phyloP scores from a whole-genome alignment of 2,888 invertebrate genomes.

The Amiota communis region DNA sequence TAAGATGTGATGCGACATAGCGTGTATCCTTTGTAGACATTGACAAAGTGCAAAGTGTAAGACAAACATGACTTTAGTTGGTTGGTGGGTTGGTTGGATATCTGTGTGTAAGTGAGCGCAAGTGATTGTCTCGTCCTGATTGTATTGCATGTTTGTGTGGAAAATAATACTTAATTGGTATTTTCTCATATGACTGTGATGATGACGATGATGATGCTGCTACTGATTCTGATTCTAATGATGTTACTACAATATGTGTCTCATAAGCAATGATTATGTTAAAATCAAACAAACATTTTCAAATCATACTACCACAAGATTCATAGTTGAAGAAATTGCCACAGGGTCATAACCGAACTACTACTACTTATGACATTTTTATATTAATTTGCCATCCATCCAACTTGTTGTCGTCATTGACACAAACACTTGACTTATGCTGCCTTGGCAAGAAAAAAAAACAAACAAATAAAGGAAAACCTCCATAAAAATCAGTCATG shows the following conservation, averaged over 20 bases:
- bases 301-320: too few relatives aligned
- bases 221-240: too few relatives aligned
- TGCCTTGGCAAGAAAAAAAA: not conserved
- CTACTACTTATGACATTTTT: not conserved
- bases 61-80: not conserved
- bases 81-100: not conserved
- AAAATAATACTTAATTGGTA: conserved; percentile 52
- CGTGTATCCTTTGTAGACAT: not conserved
- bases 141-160: conserved; percentile 28
- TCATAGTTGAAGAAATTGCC: not conserved
- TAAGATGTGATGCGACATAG: not conserved
- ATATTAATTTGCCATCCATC: not conserved
- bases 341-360: not conserved
- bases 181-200: not conserved
- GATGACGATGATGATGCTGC: too few relatives aligned
- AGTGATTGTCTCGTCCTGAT: not conserved
- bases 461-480: too few relatives aligned
- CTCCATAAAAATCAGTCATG: too few relatives aligned
- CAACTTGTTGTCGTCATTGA: not conserved
- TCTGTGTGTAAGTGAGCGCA: not conserved
- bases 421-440: not conserved
- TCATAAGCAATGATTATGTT: too few relatives aligned
- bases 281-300: too few relatives aligned
- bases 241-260: too few relatives aligned
- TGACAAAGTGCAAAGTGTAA: conserved; percentile 17